Conservation (phyloP, 2,797 vertebrate species). For the Zenarchopterus dispar region DNA sequence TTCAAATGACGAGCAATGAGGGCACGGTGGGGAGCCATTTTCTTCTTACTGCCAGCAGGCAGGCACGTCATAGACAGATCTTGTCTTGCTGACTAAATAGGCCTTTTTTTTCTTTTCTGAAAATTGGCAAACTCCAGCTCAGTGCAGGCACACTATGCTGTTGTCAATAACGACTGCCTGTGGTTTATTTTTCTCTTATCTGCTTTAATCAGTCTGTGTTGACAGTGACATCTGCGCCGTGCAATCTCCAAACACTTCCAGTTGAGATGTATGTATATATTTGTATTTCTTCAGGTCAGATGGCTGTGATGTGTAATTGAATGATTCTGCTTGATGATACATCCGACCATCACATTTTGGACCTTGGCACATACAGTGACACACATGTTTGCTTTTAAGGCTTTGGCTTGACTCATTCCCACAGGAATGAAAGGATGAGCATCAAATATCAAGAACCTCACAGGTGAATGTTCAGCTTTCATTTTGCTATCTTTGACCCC, state of each 20-base stretch:
- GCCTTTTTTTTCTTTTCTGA: background rate
- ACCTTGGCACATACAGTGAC: conserved; percentile 33
- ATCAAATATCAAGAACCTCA: background rate
- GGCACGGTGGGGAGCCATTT: conserved; percentile 57
- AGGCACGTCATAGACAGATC: conserved; percentile 58
- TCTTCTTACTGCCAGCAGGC: conserved; percentile 67
- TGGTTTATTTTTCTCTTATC: conserved; percentile 81
- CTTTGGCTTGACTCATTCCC: conserved; percentile 2
- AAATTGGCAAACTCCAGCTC: conserved; percentile 71
- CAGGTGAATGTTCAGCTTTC: background rate
- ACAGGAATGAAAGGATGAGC: background rate
- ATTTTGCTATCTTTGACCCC: background rate
- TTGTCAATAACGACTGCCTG: conserved; percentile 79
- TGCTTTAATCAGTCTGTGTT: conserved; percentile 79
- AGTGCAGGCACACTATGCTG: conserved; percentile 74
- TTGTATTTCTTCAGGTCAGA: conserved; percentile 60
- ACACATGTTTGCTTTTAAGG: conserved; percentile 1
- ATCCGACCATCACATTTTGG: conserved; percentile 51
- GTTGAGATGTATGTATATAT: conserved; percentile 64
- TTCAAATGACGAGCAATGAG: conserved; percentile 61
- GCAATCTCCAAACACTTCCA: conserved; percentile 71
- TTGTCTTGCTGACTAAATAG: conserved; percentile 63
- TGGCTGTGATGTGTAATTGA: conserved; percentile 49
- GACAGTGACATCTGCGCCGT: conserved; percentile 80
- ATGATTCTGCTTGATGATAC: conserved; percentile 52